Conservation (phyloP, 2,113 vertebrate genomes). For the Miniopterus natalensis region DNA sequence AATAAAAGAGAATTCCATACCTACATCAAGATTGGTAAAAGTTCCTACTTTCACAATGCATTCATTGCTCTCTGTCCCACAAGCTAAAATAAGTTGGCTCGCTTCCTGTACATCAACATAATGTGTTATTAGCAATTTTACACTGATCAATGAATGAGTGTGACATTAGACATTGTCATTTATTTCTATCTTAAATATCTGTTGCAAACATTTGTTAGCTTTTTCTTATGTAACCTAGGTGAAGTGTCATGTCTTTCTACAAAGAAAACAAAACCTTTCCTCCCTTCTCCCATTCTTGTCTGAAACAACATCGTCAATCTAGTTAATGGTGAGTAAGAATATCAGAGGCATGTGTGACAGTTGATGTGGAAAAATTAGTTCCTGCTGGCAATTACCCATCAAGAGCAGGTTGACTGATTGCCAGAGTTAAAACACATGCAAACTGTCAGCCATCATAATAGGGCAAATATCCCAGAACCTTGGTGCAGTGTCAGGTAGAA, state of each 20-base stretch:
- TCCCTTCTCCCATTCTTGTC: neutral
- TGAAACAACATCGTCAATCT: conserved; percentile 70
- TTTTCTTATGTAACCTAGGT: neutral
- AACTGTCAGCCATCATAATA: conserved; percentile 65
- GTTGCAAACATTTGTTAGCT: neutral
- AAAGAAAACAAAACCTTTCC: neutral
- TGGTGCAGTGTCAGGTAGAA: neutral
- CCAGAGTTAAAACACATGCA: conserved; percentile 24
- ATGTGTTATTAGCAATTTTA: neutral
- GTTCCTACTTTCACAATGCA: neutral
- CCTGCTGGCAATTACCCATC: conserved; percentile 73
- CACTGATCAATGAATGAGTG: neutral
- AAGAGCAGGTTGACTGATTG: conserved; percentile 67
- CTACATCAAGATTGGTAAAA: neutral
- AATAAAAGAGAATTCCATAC: neutral
- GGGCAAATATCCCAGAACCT: conserved; percentile 56
- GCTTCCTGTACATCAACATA: neutral
- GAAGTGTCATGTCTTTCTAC: neutral
- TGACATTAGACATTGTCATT: neutral
- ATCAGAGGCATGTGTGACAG: conserved; percentile 43
- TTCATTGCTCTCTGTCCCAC: neutral
- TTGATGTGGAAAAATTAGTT: conserved; percentile 63
- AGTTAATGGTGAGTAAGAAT: conserved; percentile 31
- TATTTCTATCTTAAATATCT: conserved; percentile 33
- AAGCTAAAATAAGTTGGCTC: neutral